phyloP scores from a whole-genome alignment of 92 coral and sea anemone genomes.

The Actinernus sp. region DNA sequence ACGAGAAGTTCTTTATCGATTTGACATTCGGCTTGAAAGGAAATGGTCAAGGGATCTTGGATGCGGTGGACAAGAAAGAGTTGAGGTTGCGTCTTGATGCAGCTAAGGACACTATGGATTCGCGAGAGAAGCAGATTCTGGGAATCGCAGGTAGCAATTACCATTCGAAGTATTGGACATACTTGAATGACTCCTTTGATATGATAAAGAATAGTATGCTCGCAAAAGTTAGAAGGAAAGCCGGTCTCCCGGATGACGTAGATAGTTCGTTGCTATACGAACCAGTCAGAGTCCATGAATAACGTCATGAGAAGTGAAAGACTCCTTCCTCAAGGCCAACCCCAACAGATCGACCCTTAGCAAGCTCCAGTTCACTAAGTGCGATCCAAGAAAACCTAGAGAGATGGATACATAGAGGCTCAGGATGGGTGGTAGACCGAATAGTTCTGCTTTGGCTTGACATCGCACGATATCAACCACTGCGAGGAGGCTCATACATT shows the following conservation, averaged over 20 bases:
- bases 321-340: slow-evolving; percentile 2
- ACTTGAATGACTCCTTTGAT: too few relatives aligned
- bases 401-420: too few relatives aligned
- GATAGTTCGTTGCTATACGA: slow-evolving; percentile 40
- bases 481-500: too few relatives aligned
- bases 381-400: too few relatives aligned
- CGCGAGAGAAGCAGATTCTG: slow-evolving; percentile 4
- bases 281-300: slow-evolving; percentile 48
- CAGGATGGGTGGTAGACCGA: too few relatives aligned
- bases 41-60: slow-evolving; percentile 25
- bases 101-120: slow-evolving; percentile 13
- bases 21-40: slow-evolving; percentile 27
- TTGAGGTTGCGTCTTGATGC: slow-evolving; percentile 14
- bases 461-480: too few relatives aligned
- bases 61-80: slow-evolving; percentile 29
- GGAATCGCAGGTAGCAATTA: slow-evolving; percentile 21
- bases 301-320: slow-evolving; percentile 15
- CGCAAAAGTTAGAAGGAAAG: too few relatives aligned
- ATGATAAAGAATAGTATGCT: too few relatives aligned
- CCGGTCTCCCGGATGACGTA: too few relatives aligned
- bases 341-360: slow-evolving; percentile 11
- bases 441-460: too few relatives aligned
- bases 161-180: too few relatives aligned
- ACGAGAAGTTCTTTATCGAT: slow-evolving; percentile 35
- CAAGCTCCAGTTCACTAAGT: slow-evolving; percentile 28